These are phyloP conservation scores for Osmerus eperlanus DNA, from an alignment of 2,113 vertebrate species.

Conservation along the genomic window DNA sequence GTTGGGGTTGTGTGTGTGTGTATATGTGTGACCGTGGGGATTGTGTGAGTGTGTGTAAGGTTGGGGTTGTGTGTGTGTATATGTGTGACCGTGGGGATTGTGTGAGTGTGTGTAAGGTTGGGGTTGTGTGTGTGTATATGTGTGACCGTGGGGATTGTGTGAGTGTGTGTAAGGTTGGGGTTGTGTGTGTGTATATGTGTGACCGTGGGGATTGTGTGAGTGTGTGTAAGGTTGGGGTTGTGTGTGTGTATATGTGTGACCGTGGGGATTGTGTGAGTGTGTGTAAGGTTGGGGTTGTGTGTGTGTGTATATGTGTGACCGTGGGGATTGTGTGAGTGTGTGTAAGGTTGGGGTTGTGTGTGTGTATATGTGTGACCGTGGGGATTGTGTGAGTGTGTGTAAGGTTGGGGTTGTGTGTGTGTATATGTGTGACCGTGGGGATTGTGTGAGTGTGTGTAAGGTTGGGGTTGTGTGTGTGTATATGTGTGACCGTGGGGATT, in stretches of 20 bases:
- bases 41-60: too few relatives aligned
- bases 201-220: too few relatives aligned
- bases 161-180: conserved; percentile 22
- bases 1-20: too few relatives aligned
- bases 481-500: too few relatives aligned
- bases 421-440: conserved; percentile 9
- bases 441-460: neutral
- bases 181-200: too few relatives aligned
- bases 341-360: conserved; percentile 31
- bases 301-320: conserved; percentile 49
- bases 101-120: conserved; percentile 16
- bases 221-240: too few relatives aligned
- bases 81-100: conserved; percentile 1
- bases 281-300: conserved; percentile 49
- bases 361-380: too few relatives aligned
- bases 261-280: neutral
- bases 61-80: conserved; percentile 7
- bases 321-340: neutral
- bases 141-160: neutral
- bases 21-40: too few relatives aligned
- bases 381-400: too few relatives aligned
- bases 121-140: conserved; percentile 62
- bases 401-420: too few relatives aligned
- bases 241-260: conserved; percentile 12
- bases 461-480: conserved; percentile 64